Evolutionary conservation across 1,140 invertebrate species (phyloP).

Genomic region (Solenopsis invicta): DNA sequence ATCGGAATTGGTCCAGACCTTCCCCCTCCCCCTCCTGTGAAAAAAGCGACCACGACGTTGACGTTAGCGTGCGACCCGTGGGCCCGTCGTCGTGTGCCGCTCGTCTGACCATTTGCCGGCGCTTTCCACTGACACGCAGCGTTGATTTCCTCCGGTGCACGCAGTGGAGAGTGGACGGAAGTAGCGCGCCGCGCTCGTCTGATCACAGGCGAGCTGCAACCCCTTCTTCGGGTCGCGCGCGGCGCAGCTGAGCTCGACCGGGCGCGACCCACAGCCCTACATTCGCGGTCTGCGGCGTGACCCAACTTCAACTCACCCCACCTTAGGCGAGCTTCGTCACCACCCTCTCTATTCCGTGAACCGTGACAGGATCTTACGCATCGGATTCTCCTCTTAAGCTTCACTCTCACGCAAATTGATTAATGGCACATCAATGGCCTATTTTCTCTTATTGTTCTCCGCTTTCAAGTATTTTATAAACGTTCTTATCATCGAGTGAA

Average conservation of each 20-base stretch:
- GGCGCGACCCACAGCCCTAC: slow-evolving; percentile 87
- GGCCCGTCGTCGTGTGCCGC: background rate
- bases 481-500: background rate
- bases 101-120: slow-evolving; percentile 53
- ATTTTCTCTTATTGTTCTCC: background rate
- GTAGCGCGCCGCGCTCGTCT: slow-evolving; percentile 55
- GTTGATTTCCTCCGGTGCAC: background rate
- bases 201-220: slow-evolving; percentile 73
- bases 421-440: background rate
- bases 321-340: slow-evolving; percentile 69
- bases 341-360: slow-evolving; percentile 56
- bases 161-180: slow-evolving; percentile 37
- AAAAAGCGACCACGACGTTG: background rate
- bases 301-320: slow-evolving; percentile 83
- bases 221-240: slow-evolving; percentile 74
- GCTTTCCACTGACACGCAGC: slow-evolving; percentile 52
- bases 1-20: slow-evolving; percentile 16
- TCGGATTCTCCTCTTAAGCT: slow-evolving; percentile 45
- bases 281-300: slow-evolving; percentile 83
- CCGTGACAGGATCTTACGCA: slow-evolving; percentile 65
- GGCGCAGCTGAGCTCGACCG: slow-evolving; percentile 84
- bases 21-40: background rate
- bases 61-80: background rate
- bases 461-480: background rate
- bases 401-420: background rate